Evolutionary conservation across 2,113 vertebrate genomes (phyloP).

Genomic region (Dicentrarchus labrax): DNA sequence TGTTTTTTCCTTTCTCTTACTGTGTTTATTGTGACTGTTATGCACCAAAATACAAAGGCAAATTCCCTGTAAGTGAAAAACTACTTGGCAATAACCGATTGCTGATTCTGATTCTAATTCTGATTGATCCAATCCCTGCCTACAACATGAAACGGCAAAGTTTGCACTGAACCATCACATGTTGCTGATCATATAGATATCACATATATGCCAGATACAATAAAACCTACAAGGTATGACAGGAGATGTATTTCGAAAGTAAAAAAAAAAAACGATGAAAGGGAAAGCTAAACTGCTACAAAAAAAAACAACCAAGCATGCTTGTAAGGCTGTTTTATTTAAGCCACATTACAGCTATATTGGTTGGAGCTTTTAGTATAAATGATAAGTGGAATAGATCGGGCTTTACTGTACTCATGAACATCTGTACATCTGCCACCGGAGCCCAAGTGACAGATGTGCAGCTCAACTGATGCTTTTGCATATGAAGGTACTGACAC

Average conservation of each 20-base stretch:
- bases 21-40: no score
- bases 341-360: constrained; percentile 29
- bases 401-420: constrained; percentile 11
- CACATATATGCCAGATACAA: background rate
- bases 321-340: background rate
- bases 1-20: no score
- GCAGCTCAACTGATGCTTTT: constrained; percentile 32
- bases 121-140: no score
- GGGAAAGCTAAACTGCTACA: background rate
- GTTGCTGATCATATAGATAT: background rate
- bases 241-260: background rate
- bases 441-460: constrained; percentile 40
- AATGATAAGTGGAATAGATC: constrained; percentile 21
- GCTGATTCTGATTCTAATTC: no score
- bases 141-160: no score
- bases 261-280: background rate
- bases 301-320: background rate
- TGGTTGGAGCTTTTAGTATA: constrained; percentile 46
- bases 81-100: no score
- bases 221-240: background rate
- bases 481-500: constrained; percentile 38
- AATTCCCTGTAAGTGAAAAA: no score
- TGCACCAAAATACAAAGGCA: no score
- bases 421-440: constrained; percentile 44
- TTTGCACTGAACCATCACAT: background rate